These are phyloP conservation scores for Octodonta nipae DNA, from an alignment of 2,888 invertebrate genomes.

Conservation along the genomic window DNA sequence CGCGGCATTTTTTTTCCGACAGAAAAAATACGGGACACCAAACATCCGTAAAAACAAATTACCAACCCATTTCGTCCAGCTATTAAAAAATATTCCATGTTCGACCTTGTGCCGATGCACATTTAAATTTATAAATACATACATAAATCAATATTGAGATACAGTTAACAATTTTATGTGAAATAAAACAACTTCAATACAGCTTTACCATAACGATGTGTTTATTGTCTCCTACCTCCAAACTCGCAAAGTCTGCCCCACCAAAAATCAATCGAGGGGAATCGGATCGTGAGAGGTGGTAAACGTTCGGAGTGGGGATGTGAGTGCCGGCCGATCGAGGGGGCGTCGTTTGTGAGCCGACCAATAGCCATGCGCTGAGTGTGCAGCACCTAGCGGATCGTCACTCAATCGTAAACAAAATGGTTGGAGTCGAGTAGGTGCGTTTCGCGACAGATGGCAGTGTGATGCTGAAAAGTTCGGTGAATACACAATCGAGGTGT, in stretches of 20 bases:
- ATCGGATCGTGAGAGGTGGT: conserved; percentile 17
- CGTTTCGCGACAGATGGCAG: no score
- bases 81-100: conserved; percentile 14
- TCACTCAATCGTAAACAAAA: conserved; percentile 45
- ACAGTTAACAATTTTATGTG: conserved; percentile 35
- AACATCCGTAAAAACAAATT: conserved; percentile 13
- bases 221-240: conserved; percentile 31
- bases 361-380: conserved; percentile 41
- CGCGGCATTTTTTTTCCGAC: no score
- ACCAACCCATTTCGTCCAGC: conserved; percentile 9
- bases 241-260: conserved; percentile 13
- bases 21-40: no score
- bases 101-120: conserved; percentile 19
- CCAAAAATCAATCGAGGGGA: conserved; percentile 19
- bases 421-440: conserved; percentile 42
- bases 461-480: no score
- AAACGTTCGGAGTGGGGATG: conserved; percentile 19
- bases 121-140: conserved; percentile 20
- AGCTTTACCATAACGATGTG: conserved; percentile 38
- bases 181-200: conserved; percentile 33
- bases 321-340: conserved; percentile 20
- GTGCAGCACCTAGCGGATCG: conserved; percentile 31
- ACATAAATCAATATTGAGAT: conserved; percentile 34
- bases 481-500: no score
- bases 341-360: conserved; percentile 30